Percentiles rank a stretch among this genome's conserved stretches.
phyloP scores from a whole-genome alignment of 1,140 invertebrate genomes.

The Lerema accius region DNA sequence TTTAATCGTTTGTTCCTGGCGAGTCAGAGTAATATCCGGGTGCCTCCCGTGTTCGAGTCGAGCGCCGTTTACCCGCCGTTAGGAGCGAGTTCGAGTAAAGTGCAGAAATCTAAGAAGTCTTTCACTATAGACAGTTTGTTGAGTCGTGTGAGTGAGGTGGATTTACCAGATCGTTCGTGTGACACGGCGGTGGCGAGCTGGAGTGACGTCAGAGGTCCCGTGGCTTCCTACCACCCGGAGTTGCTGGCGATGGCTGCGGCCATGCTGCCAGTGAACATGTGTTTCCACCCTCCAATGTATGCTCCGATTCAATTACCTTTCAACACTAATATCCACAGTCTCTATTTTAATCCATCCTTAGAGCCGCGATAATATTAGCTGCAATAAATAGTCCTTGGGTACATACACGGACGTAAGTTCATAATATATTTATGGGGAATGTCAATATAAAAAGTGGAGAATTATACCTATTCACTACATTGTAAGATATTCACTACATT shows the following conservation, averaged over 20 bases:
- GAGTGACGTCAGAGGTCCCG: not conserved
- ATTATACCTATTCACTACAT: too few species aligned
- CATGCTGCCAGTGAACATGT: slow-evolving; percentile 38
- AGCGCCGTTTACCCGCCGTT: not conserved
- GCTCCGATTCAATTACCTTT: slow-evolving; percentile 40
- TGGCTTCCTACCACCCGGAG: slow-evolving; percentile 29
- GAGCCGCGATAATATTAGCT: slow-evolving; percentile 34
- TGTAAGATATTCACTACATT: too few species aligned
- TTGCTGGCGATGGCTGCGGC: slow-evolving; percentile 41
- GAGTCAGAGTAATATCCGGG: slow-evolving; percentile 17
- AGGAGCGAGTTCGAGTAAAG: slow-evolving; percentile 21
- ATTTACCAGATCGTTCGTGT: slow-evolving; percentile 23
- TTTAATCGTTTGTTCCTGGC: slow-evolving; percentile 26
- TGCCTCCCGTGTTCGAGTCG: slow-evolving; percentile 14
- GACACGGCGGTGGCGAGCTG: slow-evolving; percentile 18
- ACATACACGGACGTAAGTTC: too few species aligned
- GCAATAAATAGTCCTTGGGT: too few species aligned
- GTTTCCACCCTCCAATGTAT: slow-evolving; percentile 36
- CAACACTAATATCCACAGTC: slow-evolving; percentile 34
- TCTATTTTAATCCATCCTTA: slow-evolving; percentile 28
- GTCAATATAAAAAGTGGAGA: too few species aligned
- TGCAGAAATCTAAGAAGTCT: slow-evolving; percentile 42
- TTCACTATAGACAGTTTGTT: slow-evolving; percentile 57
- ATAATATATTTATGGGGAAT: too few species aligned
- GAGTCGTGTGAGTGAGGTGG: slow-evolving; percentile 39